A percentile compares a stretch with the other conserved stretches of the same genome.
phyloP scores from a whole-genome alignment of 2,888 invertebrate species.

The Cerceris rybyensis region DNA sequence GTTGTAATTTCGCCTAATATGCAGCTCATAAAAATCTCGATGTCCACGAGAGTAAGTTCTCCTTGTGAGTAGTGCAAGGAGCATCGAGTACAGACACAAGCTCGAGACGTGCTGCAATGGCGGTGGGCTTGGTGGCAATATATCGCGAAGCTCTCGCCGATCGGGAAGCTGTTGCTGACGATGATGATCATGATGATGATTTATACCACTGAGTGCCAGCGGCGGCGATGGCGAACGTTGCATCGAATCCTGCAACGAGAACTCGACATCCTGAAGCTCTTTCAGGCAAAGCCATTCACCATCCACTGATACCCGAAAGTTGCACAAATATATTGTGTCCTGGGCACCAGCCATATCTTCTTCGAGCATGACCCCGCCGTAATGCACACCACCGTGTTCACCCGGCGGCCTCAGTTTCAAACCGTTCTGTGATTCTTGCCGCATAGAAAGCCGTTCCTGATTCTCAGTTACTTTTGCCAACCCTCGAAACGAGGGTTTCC shows the following conservation, averaged over 20 bases:
- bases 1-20: too few species aligned
- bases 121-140: constrained; percentile 76
- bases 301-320: constrained; percentile 98
- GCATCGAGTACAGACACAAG: constrained; percentile 80
- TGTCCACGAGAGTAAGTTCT: too few species aligned
- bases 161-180: constrained; percentile 70
- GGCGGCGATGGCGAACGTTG: constrained; percentile 86
- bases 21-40: too few species aligned
- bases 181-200: constrained; percentile 65
- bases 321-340: constrained; percentile 98
- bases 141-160: constrained; percentile 77
- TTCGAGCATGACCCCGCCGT: constrained; percentile 81
- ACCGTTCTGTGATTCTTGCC: constrained; percentile 76
- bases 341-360: constrained; percentile 93
- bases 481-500: not conserved
- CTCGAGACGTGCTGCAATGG: constrained; percentile 80
- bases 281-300: constrained; percentile 98
- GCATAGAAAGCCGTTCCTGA: constrained; percentile 72
- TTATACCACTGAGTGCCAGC: constrained; percentile 83
- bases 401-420: constrained; percentile 76
- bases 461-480: constrained; percentile 27
- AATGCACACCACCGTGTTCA: constrained; percentile 72
- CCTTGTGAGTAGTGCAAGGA: constrained; percentile 67
- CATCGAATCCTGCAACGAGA: constrained; percentile 88
- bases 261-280: constrained; percentile 95